phyloP scores from a whole-genome alignment of 2,888 invertebrate genomes.

The Epinotia demarniana region DNA sequence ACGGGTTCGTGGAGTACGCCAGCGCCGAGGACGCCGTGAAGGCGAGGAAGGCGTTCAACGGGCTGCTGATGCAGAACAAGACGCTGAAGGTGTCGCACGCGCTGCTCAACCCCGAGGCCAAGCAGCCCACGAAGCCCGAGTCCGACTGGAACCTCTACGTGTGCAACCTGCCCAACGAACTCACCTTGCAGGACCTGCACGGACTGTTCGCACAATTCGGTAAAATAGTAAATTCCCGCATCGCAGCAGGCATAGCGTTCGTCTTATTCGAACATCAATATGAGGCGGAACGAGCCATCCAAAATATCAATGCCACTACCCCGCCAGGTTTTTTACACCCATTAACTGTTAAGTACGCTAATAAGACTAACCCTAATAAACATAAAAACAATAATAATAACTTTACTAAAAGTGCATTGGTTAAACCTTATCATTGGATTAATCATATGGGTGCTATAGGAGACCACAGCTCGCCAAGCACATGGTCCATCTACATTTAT shows the following conservation, averaged over 20 bases:
- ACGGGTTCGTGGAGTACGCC: constrained; percentile 84
- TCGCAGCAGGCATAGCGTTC: constrained; percentile 83
- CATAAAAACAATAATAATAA: constrained; percentile 82
- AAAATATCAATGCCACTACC: constrained; percentile 78
- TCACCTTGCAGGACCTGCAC: constrained; percentile 84
- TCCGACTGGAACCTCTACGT: constrained; percentile 85
- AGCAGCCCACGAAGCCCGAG: constrained; percentile 82
- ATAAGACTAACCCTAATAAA: constrained; percentile 83
- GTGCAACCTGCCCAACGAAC: constrained; percentile 84
- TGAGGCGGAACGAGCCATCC: constrained; percentile 81
- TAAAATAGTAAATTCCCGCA: constrained; percentile 84
- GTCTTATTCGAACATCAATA: constrained; percentile 82
- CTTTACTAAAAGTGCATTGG: constrained; percentile 76
- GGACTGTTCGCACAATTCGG: constrained; percentile 84
- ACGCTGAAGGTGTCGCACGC: constrained; percentile 83
- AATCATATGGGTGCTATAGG: constrained; percentile 80
- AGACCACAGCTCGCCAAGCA: constrained; percentile 80
- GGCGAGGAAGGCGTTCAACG: constrained; percentile 82
- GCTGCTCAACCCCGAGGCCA: constrained; percentile 79
- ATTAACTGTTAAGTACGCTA: constrained; percentile 84
- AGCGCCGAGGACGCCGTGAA: constrained; percentile 81
- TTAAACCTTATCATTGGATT: constrained; percentile 82
- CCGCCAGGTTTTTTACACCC: constrained; percentile 83
- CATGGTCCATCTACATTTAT: constrained; percentile 84
- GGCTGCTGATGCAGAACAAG: constrained; percentile 83